Percentiles rank a stretch among this genome's conserved stretches.
phyloP scores from a whole-genome alignment of 92 coral and sea anemone genomes.

The Porites evermanni region DNA sequence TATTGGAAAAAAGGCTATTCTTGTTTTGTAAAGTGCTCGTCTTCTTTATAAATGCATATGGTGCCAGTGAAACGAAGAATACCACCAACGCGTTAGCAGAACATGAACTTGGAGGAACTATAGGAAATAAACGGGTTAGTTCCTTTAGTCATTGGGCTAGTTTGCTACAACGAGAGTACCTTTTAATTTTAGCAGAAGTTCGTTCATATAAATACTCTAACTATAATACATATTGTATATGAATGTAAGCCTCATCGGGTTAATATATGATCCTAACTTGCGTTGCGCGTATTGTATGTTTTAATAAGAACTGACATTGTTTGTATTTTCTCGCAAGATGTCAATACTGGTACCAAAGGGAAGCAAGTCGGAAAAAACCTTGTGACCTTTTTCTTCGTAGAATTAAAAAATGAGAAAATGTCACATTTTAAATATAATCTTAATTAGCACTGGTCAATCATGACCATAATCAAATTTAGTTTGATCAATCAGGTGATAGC shows the following conservation, averaged over 20 bases:
- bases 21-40: neutral
- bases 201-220: too few species aligned
- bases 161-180: neutral
- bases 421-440: too few species aligned
- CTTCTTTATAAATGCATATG: neutral
- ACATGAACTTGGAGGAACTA: neutral
- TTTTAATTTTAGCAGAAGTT: too few species aligned
- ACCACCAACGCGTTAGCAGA: neutral
- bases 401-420: too few species aligned
- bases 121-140: conserved; percentile 58
- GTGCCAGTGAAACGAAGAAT: neutral
- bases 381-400: neutral
- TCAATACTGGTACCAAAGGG: conserved; percentile 7
- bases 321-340: neutral
- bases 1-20: conserved; percentile 1
- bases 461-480: too few species aligned
- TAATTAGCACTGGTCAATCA: too few species aligned
- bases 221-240: neutral
- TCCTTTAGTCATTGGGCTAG: neutral
- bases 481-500: too few species aligned
- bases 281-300: too few species aligned
- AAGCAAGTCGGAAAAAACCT: neutral
- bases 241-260: neutral
- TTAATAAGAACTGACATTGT: neutral
- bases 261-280: too few species aligned